Base-by-base conservation (phyloP, 2,797 vertebrate species). In the Micrastur ruficollis region DNA sequence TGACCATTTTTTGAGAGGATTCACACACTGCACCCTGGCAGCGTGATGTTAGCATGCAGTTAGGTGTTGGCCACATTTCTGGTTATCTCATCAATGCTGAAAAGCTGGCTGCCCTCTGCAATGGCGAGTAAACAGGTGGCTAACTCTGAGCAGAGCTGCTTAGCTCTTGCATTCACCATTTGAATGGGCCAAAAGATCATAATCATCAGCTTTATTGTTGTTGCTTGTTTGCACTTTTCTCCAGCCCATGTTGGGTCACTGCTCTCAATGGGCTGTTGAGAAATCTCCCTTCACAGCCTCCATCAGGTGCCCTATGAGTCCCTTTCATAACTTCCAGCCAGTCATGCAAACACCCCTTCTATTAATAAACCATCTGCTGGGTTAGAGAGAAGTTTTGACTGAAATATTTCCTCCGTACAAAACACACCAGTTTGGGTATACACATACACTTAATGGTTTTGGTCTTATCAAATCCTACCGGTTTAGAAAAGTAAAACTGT, bases 321-420 rank as follows among this genome's bases (percentile, higher is more conserved):
- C 53, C 58, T 93, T 95, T 90, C 74, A 85, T 80, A 93, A 73
- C n/a, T 52, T 75, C 53, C 88, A 95, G 73, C 17, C 56, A 90
- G 79, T 83, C 80, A 75, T 71, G 68, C 58, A 90, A 86, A 86
- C 38, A 65, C 34, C 50, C 22, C 11, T 47, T 93, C 67, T 71
- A 38, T 47, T 40, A 76, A 47, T 49, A 92, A 94, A 86, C 62
- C 31, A 52, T 42, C 91, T 86, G 31, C 40, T 62, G 67, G 31
- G 38, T 32, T 83, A 58, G 46, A 87, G 70, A 80, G 52, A 44
- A 40, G 21, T 42, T 92, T 46, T 49, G 40, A n/a, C 40, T 74
- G 27, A 36, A 81, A 70, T 12, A 26, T 94, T 79, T 71, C 46
- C 53, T 78, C 42, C 65, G 8, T 26, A 56, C 8, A 86, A 92